Evolutionary conservation across 2,888 invertebrate species (phyloP), one percentile per base, ranked within the genome.

Genomic region (Trichopoda pennipes): DNA sequence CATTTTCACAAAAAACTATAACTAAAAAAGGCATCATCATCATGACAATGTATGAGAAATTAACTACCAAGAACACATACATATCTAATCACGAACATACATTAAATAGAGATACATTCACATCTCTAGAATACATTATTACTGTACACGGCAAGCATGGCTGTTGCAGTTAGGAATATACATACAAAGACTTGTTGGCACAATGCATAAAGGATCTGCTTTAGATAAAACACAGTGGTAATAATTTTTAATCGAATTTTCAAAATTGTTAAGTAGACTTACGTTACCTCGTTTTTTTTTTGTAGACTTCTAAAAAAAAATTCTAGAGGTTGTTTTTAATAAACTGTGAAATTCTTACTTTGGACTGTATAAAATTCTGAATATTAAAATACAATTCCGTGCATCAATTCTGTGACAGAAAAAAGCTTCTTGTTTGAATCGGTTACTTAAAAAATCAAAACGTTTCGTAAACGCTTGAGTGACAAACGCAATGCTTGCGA

Each of bases 41-140:
- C 53, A 53, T 72, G 72, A 64, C 72, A 78, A 51, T 42, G 58
- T 66, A 78, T 66, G 53, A 78, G 64, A 51, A 53, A 72, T 72
- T 72, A 78, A 66, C 78, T 78, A 8, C 9, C 9, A 44, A 19
- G 61, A 14, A 32, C 63, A 47, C 17, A 53, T 9, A 32, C 7
- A 35, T 35, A 3, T 21, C 8, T 21, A 38, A 19, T 47, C 47
- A 47, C 44, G 6, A 16, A 44, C 12, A 44, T n/a, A 16, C 44
- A 44, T 44, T 2, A 14, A 44, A 44, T 14, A n/a, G 44, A 44
- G 44, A n/a, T 4, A 19, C 17, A 49, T n/a, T n/a, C 8, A 49
- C 4, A 49, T 16, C 21, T 16, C 2, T 32, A 42, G n/a, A 51
- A 28, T 19, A 14, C 16, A 56, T 19, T 42, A 16, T 44, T 28